phyloP scores from a whole-genome alignment of 2,113 vertebrate genomes.

The Chelonoidis abingdonii region DNA sequence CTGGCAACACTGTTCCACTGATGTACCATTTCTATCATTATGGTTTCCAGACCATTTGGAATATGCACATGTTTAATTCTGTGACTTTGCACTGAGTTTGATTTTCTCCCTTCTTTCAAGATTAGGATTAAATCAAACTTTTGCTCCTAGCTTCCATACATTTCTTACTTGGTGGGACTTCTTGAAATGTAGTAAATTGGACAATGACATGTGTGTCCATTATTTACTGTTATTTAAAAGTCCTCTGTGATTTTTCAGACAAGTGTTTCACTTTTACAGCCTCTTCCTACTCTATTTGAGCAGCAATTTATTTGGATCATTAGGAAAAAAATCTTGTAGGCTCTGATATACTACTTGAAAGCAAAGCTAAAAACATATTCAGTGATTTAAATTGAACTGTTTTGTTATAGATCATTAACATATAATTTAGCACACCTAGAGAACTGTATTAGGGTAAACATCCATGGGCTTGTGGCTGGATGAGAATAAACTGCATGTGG shows the following conservation, averaged over 20 bases:
- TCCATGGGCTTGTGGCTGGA: background rate
- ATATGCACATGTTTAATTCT: background rate
- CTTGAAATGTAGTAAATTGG: accelerated
- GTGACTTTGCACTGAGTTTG: background rate
- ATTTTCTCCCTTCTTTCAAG: background rate
- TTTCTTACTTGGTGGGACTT: background rate
- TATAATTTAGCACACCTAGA: background rate
- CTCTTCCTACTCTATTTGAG: slow-evolving; percentile 19
- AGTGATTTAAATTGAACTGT: background rate
- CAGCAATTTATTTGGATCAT: slow-evolving; percentile 42
- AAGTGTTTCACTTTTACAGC: background rate
- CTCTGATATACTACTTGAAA: slow-evolving; percentile 34
- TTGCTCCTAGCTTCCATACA: background rate
- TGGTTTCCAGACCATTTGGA: background rate
- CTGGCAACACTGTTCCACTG: background rate
- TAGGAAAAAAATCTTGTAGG: slow-evolving; percentile 28
- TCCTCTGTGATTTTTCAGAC: background rate
- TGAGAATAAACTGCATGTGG: background rate
- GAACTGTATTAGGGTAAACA: slow-evolving; percentile 29
- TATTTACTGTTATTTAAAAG: slow-evolving; percentile 3
- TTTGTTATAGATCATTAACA: slow-evolving; percentile 12
- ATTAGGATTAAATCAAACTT: background rate
- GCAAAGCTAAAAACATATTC: slow-evolving; percentile 7
- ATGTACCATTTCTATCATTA: background rate
- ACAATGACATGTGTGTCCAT: background rate